Base-by-base conservation (phyloP, 2,113 vertebrate genomes). In the Neopipo cinnamomea region DNA sequence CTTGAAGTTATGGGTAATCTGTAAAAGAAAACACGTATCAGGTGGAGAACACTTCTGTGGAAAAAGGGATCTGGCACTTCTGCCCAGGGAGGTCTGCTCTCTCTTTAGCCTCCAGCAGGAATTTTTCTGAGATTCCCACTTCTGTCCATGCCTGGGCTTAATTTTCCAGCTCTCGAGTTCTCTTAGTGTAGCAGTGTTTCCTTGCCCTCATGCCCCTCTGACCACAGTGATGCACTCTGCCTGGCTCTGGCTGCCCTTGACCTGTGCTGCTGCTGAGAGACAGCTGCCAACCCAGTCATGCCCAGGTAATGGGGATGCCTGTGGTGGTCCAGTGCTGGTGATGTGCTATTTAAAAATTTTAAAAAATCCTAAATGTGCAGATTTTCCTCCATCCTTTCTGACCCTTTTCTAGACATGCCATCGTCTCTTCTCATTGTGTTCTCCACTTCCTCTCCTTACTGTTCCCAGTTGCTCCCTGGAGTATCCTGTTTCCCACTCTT, bases 221-320 rank as follows among this genome's bases (percentile, higher is more conserved):
- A 79, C 52, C 0, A 0, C 1, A 6, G n/a, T n/a, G 0, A 0
- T 23, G 35, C 14, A 5, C 0, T 2, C 35, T 71, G n/a, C 19
- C 24, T 71, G 27, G 23, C 28, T 14, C 12, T 75, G 22, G 41
- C 58, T 71, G 42, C 42, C 14, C 52, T 72, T 75, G 15, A 9
- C 41, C 14, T 55, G 13, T 0, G 0, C 44, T 87, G 49, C 62
- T 56, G 2, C 25, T 75, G 58, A 42, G 11, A 86, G 1, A 22
- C 42, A 53, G 28, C 42, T 88, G 75, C 50, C 41, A 41, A 61
- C 15, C 18, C 28, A 41, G 35, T 35, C 33, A 42, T 21, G 8
- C 35, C 9, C 9, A 50, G 46, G 27, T 63, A 33, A 17, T 13
- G n/a, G 24, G 9, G 21, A 4, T 65, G 37, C 14, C 28, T 46